A percentile compares a stretch with the other conserved stretches of the same genome.
These are phyloP conservation scores for Hydropsyche betteni DNA, from an alignment of 2,888 invertebrate genomes.

Conservation along the genomic window DNA sequence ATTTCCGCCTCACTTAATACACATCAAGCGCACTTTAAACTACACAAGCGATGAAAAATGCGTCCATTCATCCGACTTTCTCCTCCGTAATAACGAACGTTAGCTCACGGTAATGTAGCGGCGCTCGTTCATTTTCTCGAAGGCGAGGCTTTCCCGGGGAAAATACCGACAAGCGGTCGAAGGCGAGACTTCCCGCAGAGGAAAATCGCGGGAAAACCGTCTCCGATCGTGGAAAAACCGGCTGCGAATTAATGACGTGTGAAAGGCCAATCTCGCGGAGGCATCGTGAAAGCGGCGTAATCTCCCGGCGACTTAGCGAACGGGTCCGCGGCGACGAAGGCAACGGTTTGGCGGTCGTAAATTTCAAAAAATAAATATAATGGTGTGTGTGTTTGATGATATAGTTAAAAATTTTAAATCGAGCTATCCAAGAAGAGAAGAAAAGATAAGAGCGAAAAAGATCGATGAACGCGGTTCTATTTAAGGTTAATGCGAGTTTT, in stretches of 20 bases:
- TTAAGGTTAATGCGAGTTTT: too few relatives aligned
- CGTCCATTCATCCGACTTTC: slow-evolving; percentile 3
- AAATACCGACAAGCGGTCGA: neutral
- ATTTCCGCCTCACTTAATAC: too few relatives aligned
- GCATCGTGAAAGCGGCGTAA: neutral
- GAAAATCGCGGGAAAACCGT: too few relatives aligned
- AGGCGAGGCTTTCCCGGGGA: neutral
- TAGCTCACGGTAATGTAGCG: slow-evolving; percentile 15
- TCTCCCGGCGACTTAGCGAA: neutral
- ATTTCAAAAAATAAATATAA: neutral
- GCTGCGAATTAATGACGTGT: slow-evolving; percentile 23
- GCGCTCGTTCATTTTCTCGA: neutral
- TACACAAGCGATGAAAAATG: slow-evolving; percentile 1
- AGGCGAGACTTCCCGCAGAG: too few relatives aligned
- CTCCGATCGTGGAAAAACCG: neutral
- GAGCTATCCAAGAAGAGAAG: too few relatives aligned
- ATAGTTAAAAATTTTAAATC: too few relatives aligned
- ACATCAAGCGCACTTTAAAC: too few relatives aligned
- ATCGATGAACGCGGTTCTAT: too few relatives aligned
- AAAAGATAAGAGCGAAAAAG: too few relatives aligned
- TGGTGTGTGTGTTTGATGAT: neutral
- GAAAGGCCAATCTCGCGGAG: slow-evolving; percentile 11
- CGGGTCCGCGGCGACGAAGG: neutral
- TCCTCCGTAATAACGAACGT: neutral
- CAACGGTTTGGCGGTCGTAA: neutral